Conservation (phyloP, 2,797 vertebrate genomes). For the Pantherophis vulpinus region DNA sequence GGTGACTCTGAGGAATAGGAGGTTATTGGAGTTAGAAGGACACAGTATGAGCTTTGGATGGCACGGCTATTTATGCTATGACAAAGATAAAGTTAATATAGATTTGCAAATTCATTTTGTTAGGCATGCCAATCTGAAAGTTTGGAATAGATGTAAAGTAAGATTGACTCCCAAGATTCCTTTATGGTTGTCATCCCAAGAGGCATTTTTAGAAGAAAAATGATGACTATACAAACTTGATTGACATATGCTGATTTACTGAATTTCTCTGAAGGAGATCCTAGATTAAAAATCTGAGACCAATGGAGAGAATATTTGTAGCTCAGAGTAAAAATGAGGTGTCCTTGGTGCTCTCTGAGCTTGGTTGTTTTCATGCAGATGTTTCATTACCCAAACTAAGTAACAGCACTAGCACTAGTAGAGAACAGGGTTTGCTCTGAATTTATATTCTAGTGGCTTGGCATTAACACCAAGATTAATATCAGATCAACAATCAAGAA, state of each 20-base stretch:
- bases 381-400: not conserved
- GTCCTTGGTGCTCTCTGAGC: not conserved
- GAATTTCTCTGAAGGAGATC: not conserved
- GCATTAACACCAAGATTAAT: not conserved
- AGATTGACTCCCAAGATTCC: not conserved
- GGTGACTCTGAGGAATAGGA: not conserved
- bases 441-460: not conserved
- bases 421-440: not conserved
- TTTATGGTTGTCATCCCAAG: not conserved
- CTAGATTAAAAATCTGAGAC: not conserved
- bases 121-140: not conserved
- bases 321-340: not conserved
- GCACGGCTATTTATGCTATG: not conserved
- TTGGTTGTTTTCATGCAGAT: not conserved
- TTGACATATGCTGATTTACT: not conserved
- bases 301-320: not conserved
- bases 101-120: not conserved
- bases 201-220: not conserved
- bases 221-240: not conserved
- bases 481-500: not conserved
- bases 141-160: not conserved
- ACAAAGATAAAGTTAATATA: not conserved
- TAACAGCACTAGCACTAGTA: not conserved
- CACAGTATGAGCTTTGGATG: not conserved
- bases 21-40: not conserved